Evolutionary conservation across 2,888 invertebrate species (phyloP).

Genomic region (Troides helena): DNA sequence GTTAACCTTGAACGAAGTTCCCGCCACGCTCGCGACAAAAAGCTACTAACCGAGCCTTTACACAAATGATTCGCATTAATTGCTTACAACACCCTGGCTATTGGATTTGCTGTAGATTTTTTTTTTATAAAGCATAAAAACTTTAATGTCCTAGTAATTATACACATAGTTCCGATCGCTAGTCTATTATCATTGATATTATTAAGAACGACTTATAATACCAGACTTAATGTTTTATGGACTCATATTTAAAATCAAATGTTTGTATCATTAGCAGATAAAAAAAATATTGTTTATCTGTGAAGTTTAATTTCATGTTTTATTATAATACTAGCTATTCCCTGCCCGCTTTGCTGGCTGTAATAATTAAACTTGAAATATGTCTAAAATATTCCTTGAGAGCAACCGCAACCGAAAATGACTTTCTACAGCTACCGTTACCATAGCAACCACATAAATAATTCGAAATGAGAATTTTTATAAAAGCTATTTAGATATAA

Average conservation of each 20-base stretch:
- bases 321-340: no score
- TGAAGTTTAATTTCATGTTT: no score
- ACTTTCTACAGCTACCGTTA: no score
- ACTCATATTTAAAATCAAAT: not conserved
- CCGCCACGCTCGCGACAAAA: constrained; percentile 16
- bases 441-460: no score
- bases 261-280: not conserved
- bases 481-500: no score
- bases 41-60: constrained; percentile 9
- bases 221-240: not conserved
- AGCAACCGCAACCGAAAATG: no score
- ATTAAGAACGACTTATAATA: not conserved
- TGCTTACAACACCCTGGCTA: not conserved
- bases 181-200: not conserved
- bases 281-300: no score
- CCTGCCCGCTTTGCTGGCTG: no score
- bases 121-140: not conserved
- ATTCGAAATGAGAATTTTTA: no score
- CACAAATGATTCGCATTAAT: constrained; percentile 1
- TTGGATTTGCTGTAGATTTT: not conserved
- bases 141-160: not conserved
- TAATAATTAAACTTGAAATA: no score
- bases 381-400: no score
- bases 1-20: constrained; percentile 22
- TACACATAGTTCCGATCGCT: not conserved